Conservation (phyloP, 2,888 invertebrate species). For the Saturnia japonica region DNA sequence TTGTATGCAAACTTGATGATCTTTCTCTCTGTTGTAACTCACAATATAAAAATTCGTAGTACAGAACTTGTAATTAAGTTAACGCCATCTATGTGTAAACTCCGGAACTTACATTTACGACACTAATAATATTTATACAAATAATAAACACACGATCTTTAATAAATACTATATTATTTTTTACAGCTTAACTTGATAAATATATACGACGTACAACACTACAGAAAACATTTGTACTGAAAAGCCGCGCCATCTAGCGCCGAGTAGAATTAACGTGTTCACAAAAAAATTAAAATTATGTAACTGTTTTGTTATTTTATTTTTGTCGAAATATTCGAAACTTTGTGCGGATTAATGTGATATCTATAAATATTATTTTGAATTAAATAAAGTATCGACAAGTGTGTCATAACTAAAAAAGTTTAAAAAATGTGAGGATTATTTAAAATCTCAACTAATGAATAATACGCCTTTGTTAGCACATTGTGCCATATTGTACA, state of each 20-base stretch:
- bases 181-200: neutral
- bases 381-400: too few relatives aligned
- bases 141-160: neutral
- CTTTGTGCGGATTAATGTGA: too few relatives aligned
- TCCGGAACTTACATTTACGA: conserved; percentile 17
- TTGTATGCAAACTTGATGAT: neutral
- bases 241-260: conserved; percentile 52
- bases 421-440: too few relatives aligned
- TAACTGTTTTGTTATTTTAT: too few relatives aligned
- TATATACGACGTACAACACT: neutral
- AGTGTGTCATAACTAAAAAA: too few relatives aligned
- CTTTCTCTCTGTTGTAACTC: neutral
- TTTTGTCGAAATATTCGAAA: too few relatives aligned
- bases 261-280: conserved; percentile 42
- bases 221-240: conserved; percentile 25
- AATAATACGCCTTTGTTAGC: too few relatives aligned
- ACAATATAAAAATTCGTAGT: neutral
- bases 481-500: too few relatives aligned
- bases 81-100: conserved; percentile 33
- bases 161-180: neutral
- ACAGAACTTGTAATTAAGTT: neutral
- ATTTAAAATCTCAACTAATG: too few relatives aligned
- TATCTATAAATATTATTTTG: too few relatives aligned
- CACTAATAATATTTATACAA: neutral
- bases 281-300: neutral